Evolutionary conservation across 2,797 vertebrate genomes (phyloP).

Genomic region (Lutjanus campechanus): DNA sequence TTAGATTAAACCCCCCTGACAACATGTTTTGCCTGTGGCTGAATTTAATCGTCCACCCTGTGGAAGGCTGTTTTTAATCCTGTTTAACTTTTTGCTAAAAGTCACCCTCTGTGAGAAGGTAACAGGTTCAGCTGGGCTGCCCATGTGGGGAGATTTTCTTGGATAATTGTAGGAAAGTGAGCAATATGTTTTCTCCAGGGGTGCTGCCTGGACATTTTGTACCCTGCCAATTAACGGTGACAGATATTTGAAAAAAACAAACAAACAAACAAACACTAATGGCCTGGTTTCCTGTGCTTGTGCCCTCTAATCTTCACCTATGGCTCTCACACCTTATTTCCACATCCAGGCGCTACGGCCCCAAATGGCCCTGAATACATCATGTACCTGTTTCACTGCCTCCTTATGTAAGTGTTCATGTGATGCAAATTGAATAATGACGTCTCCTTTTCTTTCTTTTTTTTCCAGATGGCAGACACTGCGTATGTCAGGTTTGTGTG

Average conservation of each 20-base stretch:
- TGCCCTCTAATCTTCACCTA: slow-evolving; percentile 27
- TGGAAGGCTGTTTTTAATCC: slow-evolving; percentile 69
- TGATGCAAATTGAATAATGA: slow-evolving; percentile 13
- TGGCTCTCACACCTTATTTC: slow-evolving; percentile 44
- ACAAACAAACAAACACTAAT: slow-evolving; percentile 11
- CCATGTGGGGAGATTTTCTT: slow-evolving; percentile 55
- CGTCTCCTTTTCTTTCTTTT: background rate
- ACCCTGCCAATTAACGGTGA: slow-evolving; percentile 7
- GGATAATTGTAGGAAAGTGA: slow-evolving; percentile 44
- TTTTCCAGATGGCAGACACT: background rate
- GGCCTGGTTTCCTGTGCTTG: slow-evolving; percentile 6
- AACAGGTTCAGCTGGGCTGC: slow-evolving; percentile 45
- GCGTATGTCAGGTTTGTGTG: background rate
- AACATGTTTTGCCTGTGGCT: slow-evolving; percentile 43
- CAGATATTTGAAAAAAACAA: background rate
- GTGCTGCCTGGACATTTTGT: slow-evolving; percentile 51
- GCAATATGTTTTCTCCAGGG: slow-evolving; percentile 71
- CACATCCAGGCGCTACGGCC: background rate
- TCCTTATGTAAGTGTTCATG: slow-evolving; percentile 25
- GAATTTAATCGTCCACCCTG: slow-evolving; percentile 49
- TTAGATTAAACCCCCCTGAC: slow-evolving; percentile 47
- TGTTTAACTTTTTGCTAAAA: slow-evolving; percentile 68
- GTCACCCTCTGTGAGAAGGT: slow-evolving; percentile 72
- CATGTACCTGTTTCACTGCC: background rate
- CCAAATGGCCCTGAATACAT: slow-evolving; percentile 16